Conservation (phyloP, 2,888 invertebrate species). For the Chirona hameri region DNA sequence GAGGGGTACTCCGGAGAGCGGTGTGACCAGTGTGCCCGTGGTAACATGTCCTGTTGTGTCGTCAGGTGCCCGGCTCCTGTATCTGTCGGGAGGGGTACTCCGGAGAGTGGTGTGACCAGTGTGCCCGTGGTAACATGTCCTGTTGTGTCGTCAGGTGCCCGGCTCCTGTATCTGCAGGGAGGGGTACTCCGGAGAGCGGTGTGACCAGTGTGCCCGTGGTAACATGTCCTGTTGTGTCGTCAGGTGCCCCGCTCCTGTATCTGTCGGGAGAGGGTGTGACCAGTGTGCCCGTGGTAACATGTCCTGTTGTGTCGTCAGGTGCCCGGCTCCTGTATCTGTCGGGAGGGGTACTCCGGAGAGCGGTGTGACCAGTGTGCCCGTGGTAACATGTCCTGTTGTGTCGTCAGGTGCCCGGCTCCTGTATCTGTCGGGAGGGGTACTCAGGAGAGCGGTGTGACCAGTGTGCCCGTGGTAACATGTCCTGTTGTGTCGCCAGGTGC, state of each 20-base stretch:
- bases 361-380: constrained; percentile 75
- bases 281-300: constrained; percentile 65
- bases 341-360: constrained; percentile 62
- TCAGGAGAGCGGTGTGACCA: constrained; percentile 61
- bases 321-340: constrained; percentile 74
- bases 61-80: constrained; percentile 64
- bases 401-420: constrained; percentile 60
- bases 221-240: no score
- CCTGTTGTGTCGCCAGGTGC: constrained; percentile 45
- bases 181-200: constrained; percentile 62
- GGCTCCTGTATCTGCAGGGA: constrained; percentile 76
- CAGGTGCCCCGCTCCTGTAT: constrained; percentile 66
- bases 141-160: constrained; percentile 47
- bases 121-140: constrained; percentile 60
- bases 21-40: constrained; percentile 78
- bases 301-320: constrained; percentile 44
- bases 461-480: constrained; percentile 64
- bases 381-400: constrained; percentile 48
- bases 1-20: constrained; percentile 61
- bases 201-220: constrained; percentile 76
- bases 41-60: constrained; percentile 44
- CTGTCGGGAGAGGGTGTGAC: constrained; percentile 79
- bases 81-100: constrained; percentile 75
- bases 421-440: constrained; percentile 77
- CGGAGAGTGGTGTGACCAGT: constrained; percentile 63